Percentiles rank a stretch among this genome's conserved stretches.
phyloP scores from a whole-genome alignment of 2,888 invertebrate species.

The Tiphia femorata region DNA sequence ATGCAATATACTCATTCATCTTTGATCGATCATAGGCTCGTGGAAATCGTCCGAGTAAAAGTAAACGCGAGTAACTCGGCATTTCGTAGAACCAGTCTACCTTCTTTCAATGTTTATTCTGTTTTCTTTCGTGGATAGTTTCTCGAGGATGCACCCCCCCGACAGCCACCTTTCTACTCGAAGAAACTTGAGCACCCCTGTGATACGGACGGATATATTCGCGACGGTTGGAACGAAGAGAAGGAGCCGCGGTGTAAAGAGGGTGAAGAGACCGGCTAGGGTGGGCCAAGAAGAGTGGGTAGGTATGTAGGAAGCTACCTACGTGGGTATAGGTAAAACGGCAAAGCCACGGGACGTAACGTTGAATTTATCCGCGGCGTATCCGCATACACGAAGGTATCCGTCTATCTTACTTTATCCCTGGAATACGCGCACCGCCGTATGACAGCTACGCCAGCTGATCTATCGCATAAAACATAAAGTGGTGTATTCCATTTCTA shows the following conservation, averaged over 20 bases:
- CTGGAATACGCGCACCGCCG: slow-evolving; percentile 60
- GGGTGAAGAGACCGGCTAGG: slow-evolving; percentile 1
- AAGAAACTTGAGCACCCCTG: slow-evolving; percentile 44
- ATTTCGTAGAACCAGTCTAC: too few species aligned
- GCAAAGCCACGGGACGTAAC: slow-evolving; percentile 63
- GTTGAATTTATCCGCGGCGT: slow-evolving; percentile 65
- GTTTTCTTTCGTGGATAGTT: slow-evolving; percentile 13
- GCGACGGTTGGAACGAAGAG: not conserved
- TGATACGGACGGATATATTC: slow-evolving; percentile 24
- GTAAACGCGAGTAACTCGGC: too few species aligned
- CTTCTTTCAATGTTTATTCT: too few species aligned
- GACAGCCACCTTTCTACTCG: slow-evolving; percentile 15
- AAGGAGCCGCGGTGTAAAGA: slow-evolving; percentile 10
- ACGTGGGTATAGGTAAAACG: slow-evolving; percentile 56
- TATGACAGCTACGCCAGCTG: slow-evolving; percentile 66
- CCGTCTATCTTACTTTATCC: slow-evolving; percentile 69
- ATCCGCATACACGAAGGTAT: slow-evolving; percentile 60
- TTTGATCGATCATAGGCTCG: too few species aligned
- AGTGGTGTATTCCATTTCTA: slow-evolving; percentile 68
- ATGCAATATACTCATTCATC: too few species aligned
- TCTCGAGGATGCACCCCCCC: slow-evolving; percentile 8
- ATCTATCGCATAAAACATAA: slow-evolving; percentile 69
- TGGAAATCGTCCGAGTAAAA: too few species aligned
- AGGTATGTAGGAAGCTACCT: not conserved
- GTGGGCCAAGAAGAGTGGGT: not conserved